Base-by-base conservation (phyloP, 2,888 invertebrate species). In the Cheilosia impressa region DNA sequence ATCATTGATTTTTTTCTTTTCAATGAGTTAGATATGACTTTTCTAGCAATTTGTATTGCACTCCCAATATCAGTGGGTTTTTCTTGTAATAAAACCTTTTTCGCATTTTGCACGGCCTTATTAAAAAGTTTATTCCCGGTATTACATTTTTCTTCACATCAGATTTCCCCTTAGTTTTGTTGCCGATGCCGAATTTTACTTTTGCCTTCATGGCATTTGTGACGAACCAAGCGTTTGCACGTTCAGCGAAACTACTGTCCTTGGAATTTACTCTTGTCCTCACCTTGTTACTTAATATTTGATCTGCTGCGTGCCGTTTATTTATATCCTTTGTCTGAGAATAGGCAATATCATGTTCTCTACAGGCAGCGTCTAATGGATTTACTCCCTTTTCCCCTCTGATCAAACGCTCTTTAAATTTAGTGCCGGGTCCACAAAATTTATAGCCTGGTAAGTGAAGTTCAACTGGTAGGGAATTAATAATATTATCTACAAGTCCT, bases 381-480 rank as follows among this genome's bases (percentile, higher is more conserved):
- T 34, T 34, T 34, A 34, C 2, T 9, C 34, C 34, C 0, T 34
- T 34, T 10, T 34, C 34, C 34, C 34, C 34, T 34, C 9, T 34
- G 5, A 73, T 79, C 38, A 90, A 87, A 53, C 89, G 76, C 80
- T 89, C 66, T 41, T 63, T 43, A 75, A 89, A 77, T 83, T 89
- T 88, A 41, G 89, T 89, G 10, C 34, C 34, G 34, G 34, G 34
- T 34, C 34, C 34, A 34, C 34, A 34, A 34, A 34, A 34, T 34
- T 34, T 88, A 87, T 90, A 90, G 1, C 88, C 88, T 15, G 88
- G 88, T 34, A 88, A 31, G 88, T 88, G 88, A 24, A 87, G 52
- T 71, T 88, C 88, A 15, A 88, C 19, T 17, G 88, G 89, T 53
- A 88, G 63, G 31, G 82, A 83, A 73, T 88, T 88, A 9, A 88